Base-by-base conservation (phyloP, 2,888 invertebrate species). In the Acanthococcus lagerstroemiae region DNA sequence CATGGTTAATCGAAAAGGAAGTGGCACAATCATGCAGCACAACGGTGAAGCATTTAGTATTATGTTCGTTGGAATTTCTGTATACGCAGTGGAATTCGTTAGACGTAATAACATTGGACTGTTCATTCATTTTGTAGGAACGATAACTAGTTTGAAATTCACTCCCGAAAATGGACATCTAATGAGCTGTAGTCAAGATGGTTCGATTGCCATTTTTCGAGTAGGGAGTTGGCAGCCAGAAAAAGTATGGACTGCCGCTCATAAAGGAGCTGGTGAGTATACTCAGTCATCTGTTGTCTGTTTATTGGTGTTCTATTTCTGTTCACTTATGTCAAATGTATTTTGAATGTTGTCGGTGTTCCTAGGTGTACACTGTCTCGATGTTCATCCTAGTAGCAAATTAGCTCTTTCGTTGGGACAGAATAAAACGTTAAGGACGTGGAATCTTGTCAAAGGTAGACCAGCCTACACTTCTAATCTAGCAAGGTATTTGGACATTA, bases 401-500 rank as follows among this genome's bases (percentile, higher is more conserved):
- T 73, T 95, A 70, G 91, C 92, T 0, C 77, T 96, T 7, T 88
- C 93, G 12, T 81, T 94, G 45, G 92, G 94, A 17, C 84, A 83
- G 56, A 95, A 96, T 76, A 84, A 83, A 71, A 86, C 88, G 4
- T 76, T 96, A 54, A 80, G 87, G 72, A 95, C 95, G 3, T 96
- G 96, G 96, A 95, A 96, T 79, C 80, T 96, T 69, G 81, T 95
- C 1, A 94, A 92, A 76, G 95, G 95, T 0, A 82, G 93, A 68
- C 85, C 86, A 71, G 95, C 94, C 0, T 95, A 90, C 75, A 86
- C 88, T 1, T 89, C 88, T n/a, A 93, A 94, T 76, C 78, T 95
- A 30, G 83, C 84, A 69, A 85, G 81, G 73, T 86, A 85, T 26
- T 37, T n/a, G 2, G 1, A 37, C 37, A 37, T 37, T n/a, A n/a